phyloP scores from a whole-genome alignment of 2,113 vertebrate genomes.

The Atractosteus spatula region DNA sequence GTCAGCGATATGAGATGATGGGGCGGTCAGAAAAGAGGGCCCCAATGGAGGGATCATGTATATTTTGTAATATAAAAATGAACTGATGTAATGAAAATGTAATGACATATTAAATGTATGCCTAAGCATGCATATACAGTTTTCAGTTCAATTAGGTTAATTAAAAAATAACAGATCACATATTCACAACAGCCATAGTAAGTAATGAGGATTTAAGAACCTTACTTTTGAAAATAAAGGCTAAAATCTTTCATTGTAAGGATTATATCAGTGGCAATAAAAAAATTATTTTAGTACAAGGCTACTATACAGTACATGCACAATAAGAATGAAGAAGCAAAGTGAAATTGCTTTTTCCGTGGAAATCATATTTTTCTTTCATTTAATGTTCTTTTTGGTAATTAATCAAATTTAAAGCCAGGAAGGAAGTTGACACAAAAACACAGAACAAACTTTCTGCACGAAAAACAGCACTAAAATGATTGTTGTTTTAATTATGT shows the following conservation, averaged over 20 bases:
- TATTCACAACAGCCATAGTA: too few relatives aligned
- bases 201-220: too few relatives aligned
- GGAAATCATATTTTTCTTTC: conserved; percentile 21
- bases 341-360: conserved; percentile 18
- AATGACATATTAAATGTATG: too few relatives aligned
- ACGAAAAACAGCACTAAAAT: too few relatives aligned
- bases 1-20: too few relatives aligned
- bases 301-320: conserved; percentile 25
- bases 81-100: too few relatives aligned
- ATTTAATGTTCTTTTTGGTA: conserved; percentile 30
- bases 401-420: conserved; percentile 26
- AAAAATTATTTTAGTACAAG: conserved; percentile 22
- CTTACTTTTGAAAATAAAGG: too few relatives aligned
- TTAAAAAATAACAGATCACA: neutral
- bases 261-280: conserved; percentile 22
- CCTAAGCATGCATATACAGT: conserved; percentile 12
- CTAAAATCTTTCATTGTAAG: conserved; percentile 9
- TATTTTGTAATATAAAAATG: too few relatives aligned
- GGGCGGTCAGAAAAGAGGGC: too few relatives aligned
- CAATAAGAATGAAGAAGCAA: conserved; percentile 28
- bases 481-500: too few relatives aligned
- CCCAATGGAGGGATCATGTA: too few relatives aligned
- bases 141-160: conserved; percentile 32
- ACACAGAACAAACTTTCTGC: too few relatives aligned
- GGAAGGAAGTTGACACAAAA: conserved; percentile 2